These are phyloP conservation scores for Percopsis omiscomaycus DNA, from an alignment of 2,797 vertebrate genomes.

Conservation along the genomic window DNA sequence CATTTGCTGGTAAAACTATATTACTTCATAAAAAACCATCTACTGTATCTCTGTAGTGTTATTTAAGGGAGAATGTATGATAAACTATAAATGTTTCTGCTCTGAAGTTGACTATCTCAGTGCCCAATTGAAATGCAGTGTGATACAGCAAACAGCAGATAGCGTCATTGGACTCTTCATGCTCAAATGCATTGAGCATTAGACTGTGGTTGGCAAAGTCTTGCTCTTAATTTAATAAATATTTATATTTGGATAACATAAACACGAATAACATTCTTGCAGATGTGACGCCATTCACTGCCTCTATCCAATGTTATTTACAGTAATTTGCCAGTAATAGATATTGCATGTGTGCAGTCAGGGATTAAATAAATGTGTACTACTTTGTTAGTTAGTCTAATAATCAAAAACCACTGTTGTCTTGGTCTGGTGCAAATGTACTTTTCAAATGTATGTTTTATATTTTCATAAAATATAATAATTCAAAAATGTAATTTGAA, in stretches of 20 bases:
- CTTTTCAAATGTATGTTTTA: constrained; percentile 1
- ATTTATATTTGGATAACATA: too few relatives aligned
- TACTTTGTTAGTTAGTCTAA: too few relatives aligned
- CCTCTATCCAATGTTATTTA: too few relatives aligned
- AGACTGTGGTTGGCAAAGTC: too few relatives aligned
- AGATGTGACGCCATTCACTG: too few relatives aligned
- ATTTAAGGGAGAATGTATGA: neutral
- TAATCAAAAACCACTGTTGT: too few relatives aligned
- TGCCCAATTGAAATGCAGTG: constrained; percentile 29
- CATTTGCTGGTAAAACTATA: neutral
- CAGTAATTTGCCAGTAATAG: too few relatives aligned
- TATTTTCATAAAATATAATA: neutral
- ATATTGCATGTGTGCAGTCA: too few relatives aligned
- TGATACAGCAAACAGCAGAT: constrained; percentile 56
- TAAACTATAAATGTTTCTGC: neutral
- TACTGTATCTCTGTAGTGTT: neutral
- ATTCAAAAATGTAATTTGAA: neutral
- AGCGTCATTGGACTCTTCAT: constrained; percentile 57
- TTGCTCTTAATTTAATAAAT: too few relatives aligned
- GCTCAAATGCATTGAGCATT: neutral
- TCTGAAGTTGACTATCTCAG: neutral
- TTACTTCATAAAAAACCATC: neutral
- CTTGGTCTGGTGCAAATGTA: too few relatives aligned
- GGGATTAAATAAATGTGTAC: too few relatives aligned
- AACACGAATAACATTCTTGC: too few relatives aligned